phyloP scores from a whole-genome alignment of 2,888 invertebrate species.

The Conistra vaccinii region DNA sequence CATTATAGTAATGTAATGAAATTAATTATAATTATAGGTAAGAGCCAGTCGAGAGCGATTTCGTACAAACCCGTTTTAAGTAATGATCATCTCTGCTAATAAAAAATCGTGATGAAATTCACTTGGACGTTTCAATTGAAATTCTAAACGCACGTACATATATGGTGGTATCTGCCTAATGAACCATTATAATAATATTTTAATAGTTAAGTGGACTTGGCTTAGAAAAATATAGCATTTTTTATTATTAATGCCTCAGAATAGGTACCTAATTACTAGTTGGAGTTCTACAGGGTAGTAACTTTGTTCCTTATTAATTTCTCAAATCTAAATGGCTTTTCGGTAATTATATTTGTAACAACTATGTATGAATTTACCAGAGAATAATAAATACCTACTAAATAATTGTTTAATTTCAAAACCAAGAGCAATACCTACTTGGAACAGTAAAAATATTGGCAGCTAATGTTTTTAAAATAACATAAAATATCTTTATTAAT shows the following conservation, averaged over 20 bases:
- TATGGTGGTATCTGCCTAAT: conserved; percentile 13
- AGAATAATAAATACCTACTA: neutral
- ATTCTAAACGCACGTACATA: conserved; percentile 18
- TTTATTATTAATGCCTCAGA: neutral
- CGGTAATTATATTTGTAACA: neutral
- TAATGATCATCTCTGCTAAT: conserved; percentile 60
- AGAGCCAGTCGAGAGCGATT: conserved; percentile 65
- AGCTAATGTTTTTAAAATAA: neutral
- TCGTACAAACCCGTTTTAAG: conserved; percentile 60
- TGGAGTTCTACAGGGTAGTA: conserved; percentile 17
- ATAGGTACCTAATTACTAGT: neutral
- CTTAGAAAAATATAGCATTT: neutral
- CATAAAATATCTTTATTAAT: neutral
- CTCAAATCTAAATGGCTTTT: neutral
- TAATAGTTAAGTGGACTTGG: neutral
- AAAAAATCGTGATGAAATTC: conserved; percentile 63
- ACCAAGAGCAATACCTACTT: neutral
- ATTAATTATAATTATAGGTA: conserved; percentile 84
- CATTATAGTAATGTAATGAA: conserved; percentile 80
- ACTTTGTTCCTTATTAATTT: neutral
- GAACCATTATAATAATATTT: conserved; percentile 24
- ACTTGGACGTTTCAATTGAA: conserved; percentile 56
- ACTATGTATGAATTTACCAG: neutral
- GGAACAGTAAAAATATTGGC: neutral
- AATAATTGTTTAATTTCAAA: neutral